These are phyloP conservation scores for Sphaerophoria rueppellii DNA, from an alignment of 2,888 invertebrate genomes.

Conservation along the genomic window DNA sequence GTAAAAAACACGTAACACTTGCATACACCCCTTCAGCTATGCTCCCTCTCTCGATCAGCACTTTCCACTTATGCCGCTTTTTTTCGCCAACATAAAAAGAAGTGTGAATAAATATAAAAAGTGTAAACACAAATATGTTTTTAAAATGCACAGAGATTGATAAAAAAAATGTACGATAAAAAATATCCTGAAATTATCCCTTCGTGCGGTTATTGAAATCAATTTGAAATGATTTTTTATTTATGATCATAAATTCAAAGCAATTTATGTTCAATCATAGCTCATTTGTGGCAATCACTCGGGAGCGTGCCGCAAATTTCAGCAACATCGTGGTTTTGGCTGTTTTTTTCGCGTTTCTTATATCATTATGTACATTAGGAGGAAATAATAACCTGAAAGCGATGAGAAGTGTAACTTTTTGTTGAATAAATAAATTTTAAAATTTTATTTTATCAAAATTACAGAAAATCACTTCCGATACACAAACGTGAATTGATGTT, in stretches of 20 bases:
- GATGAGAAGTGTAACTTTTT: slow-evolving; percentile 25
- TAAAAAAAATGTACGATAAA: not conserved
- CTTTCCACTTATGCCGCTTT: not conserved
- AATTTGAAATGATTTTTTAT: slow-evolving; percentile 31
- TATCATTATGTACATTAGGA: not conserved
- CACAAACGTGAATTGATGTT: slow-evolving; percentile 9
- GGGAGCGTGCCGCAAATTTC: slow-evolving; percentile 17
- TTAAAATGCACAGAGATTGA: not conserved
- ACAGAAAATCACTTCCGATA: slow-evolving; percentile 19
- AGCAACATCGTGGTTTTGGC: slow-evolving; percentile 4
- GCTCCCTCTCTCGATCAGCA: too few species aligned
- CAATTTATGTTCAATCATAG: slow-evolving; percentile 54
- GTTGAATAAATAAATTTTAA: slow-evolving; percentile 30
- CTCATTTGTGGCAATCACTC: slow-evolving; percentile 53
- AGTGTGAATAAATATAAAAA: slow-evolving; percentile 28
- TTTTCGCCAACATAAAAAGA: not conserved
- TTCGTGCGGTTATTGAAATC: slow-evolving; percentile 19
- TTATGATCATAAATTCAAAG: slow-evolving; percentile 30
- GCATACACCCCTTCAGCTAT: not conserved
- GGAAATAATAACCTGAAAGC: not conserved
- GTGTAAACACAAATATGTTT: slow-evolving; percentile 22
- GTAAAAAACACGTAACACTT: slow-evolving; percentile 10
- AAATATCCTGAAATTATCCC: slow-evolving; percentile 11
- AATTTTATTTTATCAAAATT: slow-evolving; percentile 13
- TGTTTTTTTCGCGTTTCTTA: not conserved